Base-by-base conservation (phyloP, 2,113 vertebrate genomes). In the Bufo gargarizans region DNA sequence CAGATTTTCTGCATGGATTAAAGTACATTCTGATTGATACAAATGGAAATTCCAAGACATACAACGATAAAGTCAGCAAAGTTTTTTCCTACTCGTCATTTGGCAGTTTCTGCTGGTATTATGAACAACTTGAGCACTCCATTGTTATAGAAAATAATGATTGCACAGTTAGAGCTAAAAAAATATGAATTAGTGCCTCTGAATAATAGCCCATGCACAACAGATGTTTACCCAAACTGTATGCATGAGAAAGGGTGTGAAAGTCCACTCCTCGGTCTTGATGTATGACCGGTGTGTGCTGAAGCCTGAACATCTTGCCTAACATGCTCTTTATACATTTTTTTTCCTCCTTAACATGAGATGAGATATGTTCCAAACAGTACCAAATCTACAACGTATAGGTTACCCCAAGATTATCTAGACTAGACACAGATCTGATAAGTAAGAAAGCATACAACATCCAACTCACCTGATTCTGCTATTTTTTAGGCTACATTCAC, bases 1-100 rank as follows among this genome's bases (percentile, higher is more conserved):
- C 87, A 89, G 82, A 69, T 45, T 58, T 67, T 22, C 82, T 84
- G 78, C 53, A 67, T 69, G 81, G n/a, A 84, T 65, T 88, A 49
- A 84, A 56, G 53, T 59, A 61, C 47, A 84, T 86, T 43, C 16
- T 76, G 56, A 79, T 86, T 14, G 11, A 65, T 79, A 45, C 76
- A 86, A 49, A 55, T 50, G 47, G 59, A 55, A 71, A 69, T 53
- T 84, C 65, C 47, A 71, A 20, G 12, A 50, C 6, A 67, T 55
- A 53, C 63, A 80, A 69, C 12, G 53, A 69, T 50, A 83, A 12
- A 49, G 59, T 84, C 63, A 71, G 63, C 19, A 84, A 67, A 71
- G 45, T 82, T 84, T 55, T n/a, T 67, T 83, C 65, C n/a, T 55
- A 33, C 33, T 33, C 33, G 14, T 69, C 65, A 71, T 16, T 20